Evolutionary conservation across 2,888 invertebrate species (phyloP), one percentile per base, ranked within the genome.

Genomic region (Gisinianus flammeolus): DNA sequence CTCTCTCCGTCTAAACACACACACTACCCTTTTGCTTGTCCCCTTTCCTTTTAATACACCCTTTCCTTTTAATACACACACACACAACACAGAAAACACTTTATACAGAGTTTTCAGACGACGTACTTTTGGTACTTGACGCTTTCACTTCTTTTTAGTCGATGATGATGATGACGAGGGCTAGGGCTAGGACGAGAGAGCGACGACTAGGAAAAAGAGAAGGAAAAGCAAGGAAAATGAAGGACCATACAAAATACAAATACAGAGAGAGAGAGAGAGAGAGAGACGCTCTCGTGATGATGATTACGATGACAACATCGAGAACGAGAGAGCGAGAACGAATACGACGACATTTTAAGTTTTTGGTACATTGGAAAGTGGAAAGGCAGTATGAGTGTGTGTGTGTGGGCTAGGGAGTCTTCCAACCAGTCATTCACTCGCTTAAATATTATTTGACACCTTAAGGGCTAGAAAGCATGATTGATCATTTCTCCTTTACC

Each of bases 381-480:
- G 24, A 58, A 58, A 58, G 58, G 6, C 44, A 22, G 22, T n/a
- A 58, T 24, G 22, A 24, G 8, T 58, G 22, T 58, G 22, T n/a
- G 58, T n/a, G n/a, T 58, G 22, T 58, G 56, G 10, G 30, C 16
- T 10, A 66, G 30, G 30, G 66, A 66, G 28, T 19, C 16, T 33
- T 22, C 22, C 22, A 72, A 12, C n/a, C 56, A 54, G 71, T 56
- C 72, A 62, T 35, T 73, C 73, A 24, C 58, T 73, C n/a, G n/a
- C 33, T 71, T 58, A 56, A 33, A 71, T 70, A 71, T 33, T 64
- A 70, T 69, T 79, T 76, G 79, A 79, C 73, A 79, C 78, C 31
- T 64, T 67, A 31, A 54, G 70, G 76, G 69, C 44, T 69, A 73
- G 31, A 73, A 68, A 64, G 30, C 67, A 77, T 79, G 79, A 79